Evolutionary conservation across 2,888 invertebrate genomes (phyloP).

Genomic region (Aquatica leii): DNA sequence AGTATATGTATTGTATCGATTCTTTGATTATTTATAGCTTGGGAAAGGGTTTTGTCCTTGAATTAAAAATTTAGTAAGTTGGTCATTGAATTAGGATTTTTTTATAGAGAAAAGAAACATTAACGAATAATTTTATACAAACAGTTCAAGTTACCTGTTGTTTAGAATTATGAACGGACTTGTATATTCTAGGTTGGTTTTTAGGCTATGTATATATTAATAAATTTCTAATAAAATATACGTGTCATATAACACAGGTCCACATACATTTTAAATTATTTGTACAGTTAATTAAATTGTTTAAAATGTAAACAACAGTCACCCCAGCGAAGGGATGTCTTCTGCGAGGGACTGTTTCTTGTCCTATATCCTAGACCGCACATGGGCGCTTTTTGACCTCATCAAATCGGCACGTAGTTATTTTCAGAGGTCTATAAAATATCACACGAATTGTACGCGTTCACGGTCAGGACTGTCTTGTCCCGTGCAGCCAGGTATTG

Average conservation of each 20-base stretch:
- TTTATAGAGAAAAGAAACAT: not conserved
- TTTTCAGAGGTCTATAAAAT: conserved; percentile 40
- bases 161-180: not conserved
- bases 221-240: conserved; percentile 38
- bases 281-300: conserved; percentile 30
- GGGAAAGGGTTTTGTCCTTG: no score
- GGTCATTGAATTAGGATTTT: no score
- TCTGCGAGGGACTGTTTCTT: conserved; percentile 96
- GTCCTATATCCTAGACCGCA: conserved; percentile 95
- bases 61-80: no score
- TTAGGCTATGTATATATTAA: conserved; percentile 31
- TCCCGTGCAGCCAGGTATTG: conserved; percentile 54
- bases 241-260: conserved; percentile 31
- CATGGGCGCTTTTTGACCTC: conserved; percentile 76
- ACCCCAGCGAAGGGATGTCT: conserved; percentile 96
- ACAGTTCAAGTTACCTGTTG: not conserved
- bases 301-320: conserved; percentile 78
- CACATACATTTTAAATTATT: conserved; percentile 30
- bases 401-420: conserved; percentile 48
- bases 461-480: conserved; percentile 54
- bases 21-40: not conserved
- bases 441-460: conserved; percentile 53
- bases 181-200: not conserved
- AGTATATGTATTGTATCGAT: not conserved
- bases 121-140: no score